Percentiles rank a stretch among this genome's conserved stretches.
phyloP scores from a whole-genome alignment of 2,888 invertebrate genomes.

The Papilio demoleus region DNA sequence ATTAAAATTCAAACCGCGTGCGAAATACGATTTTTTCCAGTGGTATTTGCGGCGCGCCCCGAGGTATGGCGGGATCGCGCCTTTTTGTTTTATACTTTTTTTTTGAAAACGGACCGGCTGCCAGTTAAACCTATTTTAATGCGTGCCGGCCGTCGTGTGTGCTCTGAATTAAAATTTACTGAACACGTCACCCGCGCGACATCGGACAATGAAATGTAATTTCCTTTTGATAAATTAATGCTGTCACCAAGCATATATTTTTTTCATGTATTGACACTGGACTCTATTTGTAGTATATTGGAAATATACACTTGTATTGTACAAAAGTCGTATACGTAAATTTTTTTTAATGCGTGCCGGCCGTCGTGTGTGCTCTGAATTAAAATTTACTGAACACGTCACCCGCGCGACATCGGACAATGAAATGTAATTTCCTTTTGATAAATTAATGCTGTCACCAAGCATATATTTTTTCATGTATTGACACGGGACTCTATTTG shows the following conservation, averaged over 20 bases:
- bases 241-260: constrained; percentile 40
- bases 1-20: constrained; percentile 84
- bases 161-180: constrained; percentile 80
- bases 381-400: constrained; percentile 70
- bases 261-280: constrained; percentile 43
- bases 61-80: constrained; percentile 81
- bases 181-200: constrained; percentile 60
- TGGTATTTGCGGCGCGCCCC: constrained; percentile 81
- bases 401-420: constrained; percentile 67
- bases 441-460: constrained; percentile 50
- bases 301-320: background rate
- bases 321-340: no score
- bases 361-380: constrained; percentile 81
- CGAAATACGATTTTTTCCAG: constrained; percentile 83
- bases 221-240: constrained; percentile 64
- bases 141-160: constrained; percentile 79
- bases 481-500: constrained; percentile 41
- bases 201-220: constrained; percentile 78
- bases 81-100: constrained; percentile 78
- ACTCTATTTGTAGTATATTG: constrained; percentile 13
- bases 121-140: constrained; percentile 83
- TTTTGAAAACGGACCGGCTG: constrained; percentile 81
- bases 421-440: constrained; percentile 78
- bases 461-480: constrained; percentile 38
- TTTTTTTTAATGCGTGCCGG: constrained; percentile 83